Percentiles rank a stretch among this genome's conserved stretches.
Conservation (phyloP, 2,888 invertebrate genomes). For the Plebejus argus region DNA sequence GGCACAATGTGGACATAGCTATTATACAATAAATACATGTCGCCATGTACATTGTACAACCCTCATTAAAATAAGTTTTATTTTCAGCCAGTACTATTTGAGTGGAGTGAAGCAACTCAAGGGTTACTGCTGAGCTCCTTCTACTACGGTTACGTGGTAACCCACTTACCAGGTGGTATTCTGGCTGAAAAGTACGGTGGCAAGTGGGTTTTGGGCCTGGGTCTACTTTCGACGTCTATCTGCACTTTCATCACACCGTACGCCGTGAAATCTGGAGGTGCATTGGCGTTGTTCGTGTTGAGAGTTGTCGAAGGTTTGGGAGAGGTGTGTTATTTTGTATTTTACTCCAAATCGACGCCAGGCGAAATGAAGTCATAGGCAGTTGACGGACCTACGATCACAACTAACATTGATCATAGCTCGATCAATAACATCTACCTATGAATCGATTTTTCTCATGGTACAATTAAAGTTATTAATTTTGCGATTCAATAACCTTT, state of each 20-base stretch:
- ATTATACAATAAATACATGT: too few species aligned
- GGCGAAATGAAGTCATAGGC: too few species aligned
- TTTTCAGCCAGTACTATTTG: conserved; percentile 58
- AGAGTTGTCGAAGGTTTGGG: conserved; percentile 82
- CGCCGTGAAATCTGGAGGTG: conserved; percentile 81
- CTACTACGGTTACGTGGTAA: conserved; percentile 92
- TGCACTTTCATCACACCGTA: conserved; percentile 90
- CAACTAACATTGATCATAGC: too few species aligned
- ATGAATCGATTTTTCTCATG: too few species aligned
- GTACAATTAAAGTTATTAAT: too few species aligned
- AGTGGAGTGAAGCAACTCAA: conserved; percentile 86
- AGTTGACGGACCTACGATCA: too few species aligned
- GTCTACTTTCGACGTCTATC: conserved; percentile 89
- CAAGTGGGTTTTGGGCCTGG: conserved; percentile 90
- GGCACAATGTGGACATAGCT: too few species aligned
- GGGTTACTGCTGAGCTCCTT: conserved; percentile 90
- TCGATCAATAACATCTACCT: too few species aligned
- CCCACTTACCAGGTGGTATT: conserved; percentile 92
- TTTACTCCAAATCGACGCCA: neutral
- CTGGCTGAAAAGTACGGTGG: conserved; percentile 91
- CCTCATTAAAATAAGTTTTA: neutral
- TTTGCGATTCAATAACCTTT: too few species aligned
- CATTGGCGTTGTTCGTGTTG: conserved; percentile 78
- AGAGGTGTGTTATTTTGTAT: conserved; percentile 77
- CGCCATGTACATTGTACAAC: too few species aligned